Evolutionary conservation across 2,888 invertebrate species (phyloP).

Genomic region (Strigamia maritima): DNA sequence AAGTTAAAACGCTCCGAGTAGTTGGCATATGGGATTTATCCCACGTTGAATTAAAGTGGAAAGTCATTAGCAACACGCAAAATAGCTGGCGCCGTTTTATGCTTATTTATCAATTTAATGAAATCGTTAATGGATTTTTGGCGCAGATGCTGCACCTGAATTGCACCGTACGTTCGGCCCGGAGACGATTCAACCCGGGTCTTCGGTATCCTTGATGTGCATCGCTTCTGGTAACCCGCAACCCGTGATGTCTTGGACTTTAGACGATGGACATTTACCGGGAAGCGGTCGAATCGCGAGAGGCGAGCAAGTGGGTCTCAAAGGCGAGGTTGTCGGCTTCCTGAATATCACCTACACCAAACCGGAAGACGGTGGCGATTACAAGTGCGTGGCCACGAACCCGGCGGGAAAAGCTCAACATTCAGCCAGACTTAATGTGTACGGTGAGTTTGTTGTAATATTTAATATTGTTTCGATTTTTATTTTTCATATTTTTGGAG

Average conservation of each 20-base stretch:
- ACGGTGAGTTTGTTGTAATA: conserved; percentile 46
- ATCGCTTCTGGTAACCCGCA: conserved; percentile 52
- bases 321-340: conserved; percentile 51
- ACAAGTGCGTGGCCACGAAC: conserved; percentile 46
- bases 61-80: neutral
- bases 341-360: conserved; percentile 67
- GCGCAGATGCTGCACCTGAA: conserved; percentile 50
- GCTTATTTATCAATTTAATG: neutral
- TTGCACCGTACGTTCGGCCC: conserved; percentile 47
- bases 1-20: neutral
- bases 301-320: conserved; percentile 46
- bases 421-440: conserved; percentile 46
- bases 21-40: neutral
- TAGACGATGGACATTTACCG: conserved; percentile 45
- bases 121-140: neutral
- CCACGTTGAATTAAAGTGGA: neutral
- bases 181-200: conserved; percentile 49
- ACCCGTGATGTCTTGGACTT: conserved; percentile 50
- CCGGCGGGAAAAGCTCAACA: conserved; percentile 44
- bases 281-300: conserved; percentile 46
- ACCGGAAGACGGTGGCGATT: conserved; percentile 46
- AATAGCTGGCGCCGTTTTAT: too few relatives aligned
- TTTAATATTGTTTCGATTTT: too few relatives aligned
- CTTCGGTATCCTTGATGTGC: conserved; percentile 49
- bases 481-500: too few relatives aligned